Conservation (phyloP, 1,140 invertebrate species). For the Melanaphis sacchari region DNA sequence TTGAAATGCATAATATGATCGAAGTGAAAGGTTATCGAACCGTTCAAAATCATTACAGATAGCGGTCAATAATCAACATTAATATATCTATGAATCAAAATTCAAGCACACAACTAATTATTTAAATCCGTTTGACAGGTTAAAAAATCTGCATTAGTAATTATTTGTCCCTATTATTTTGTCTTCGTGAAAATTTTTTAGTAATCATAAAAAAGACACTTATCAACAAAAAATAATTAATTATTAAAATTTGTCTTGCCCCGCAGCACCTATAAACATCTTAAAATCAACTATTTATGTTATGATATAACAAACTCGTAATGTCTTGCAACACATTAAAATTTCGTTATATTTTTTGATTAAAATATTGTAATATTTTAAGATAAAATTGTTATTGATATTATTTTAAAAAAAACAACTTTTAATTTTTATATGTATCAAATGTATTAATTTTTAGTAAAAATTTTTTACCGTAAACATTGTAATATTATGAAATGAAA, state of each 20-base stretch:
- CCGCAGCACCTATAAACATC: background rate
- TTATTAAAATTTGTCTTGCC: background rate
- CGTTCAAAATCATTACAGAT: background rate
- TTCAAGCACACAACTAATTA: background rate
- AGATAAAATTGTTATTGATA: background rate
- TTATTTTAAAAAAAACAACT: too few species aligned
- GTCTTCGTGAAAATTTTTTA: background rate
- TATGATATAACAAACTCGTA: background rate
- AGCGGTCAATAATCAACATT: background rate
- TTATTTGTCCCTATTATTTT: background rate
- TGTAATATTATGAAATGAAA: background rate
- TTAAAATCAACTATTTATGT: background rate
- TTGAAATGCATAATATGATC: background rate
- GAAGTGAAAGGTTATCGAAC: constrained; percentile 3
- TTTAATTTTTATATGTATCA: background rate
- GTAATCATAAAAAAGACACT: background rate
- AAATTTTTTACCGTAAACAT: too few species aligned
- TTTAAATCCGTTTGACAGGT: background rate
- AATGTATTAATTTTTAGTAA: background rate
- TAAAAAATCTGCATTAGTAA: background rate
- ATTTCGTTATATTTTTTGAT: background rate
- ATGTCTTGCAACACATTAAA: background rate
- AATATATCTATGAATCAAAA: background rate
- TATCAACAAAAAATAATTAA: background rate
- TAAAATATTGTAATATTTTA: background rate